A percentile compares a stretch with the other conserved stretches of the same genome.
Evolutionary conservation across 2,113 vertebrate genomes (phyloP).

Genomic region (Salvelinus namaycush): DNA sequence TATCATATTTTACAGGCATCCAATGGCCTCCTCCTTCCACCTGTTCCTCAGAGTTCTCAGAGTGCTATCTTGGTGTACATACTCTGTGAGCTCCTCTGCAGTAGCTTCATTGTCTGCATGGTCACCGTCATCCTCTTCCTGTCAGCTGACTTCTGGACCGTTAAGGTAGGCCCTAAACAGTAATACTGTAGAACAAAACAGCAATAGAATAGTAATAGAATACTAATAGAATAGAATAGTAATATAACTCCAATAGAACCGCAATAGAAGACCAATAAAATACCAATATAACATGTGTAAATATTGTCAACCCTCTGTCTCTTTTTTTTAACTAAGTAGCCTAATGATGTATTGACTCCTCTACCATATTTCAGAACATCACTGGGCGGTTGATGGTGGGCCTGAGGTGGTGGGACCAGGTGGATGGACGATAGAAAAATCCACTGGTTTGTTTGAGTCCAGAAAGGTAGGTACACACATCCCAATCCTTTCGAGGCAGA

Average conservation of each 20-base stretch:
- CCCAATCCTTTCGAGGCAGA: not conserved
- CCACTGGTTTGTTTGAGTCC: conserved; percentile 91
- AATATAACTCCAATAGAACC: too few relatives aligned
- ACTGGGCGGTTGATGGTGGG: conserved; percentile 92
- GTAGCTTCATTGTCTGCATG: conserved; percentile 89
- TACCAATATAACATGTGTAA: too few relatives aligned
- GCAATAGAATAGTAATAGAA: too few relatives aligned
- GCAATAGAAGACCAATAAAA: not conserved
- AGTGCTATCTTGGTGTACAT: conserved; percentile 84
- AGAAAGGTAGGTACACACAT: conserved; percentile 78
- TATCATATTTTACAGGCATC: conserved; percentile 78
- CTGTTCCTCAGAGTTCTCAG: conserved; percentile 89
- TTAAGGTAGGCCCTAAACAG: conserved; percentile 77
- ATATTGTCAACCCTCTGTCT: not conserved
- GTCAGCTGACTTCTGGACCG: conserved; percentile 95
- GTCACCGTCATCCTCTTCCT: conserved; percentile 91
- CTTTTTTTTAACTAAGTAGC: not conserved
- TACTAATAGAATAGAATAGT: too few relatives aligned
- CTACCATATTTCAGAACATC: conserved; percentile 79
- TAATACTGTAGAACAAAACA: not conserved
- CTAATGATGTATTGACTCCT: not conserved
- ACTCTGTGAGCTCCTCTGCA: conserved; percentile 81
- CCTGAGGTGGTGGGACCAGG: conserved; percentile 96
- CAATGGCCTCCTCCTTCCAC: conserved; percentile 92
- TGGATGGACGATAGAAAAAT: conserved; percentile 91